Percentiles rank a stretch among this genome's conserved stretches.
Conservation (phyloP, 2,113 vertebrate species). For the Apaloderma vittatum region DNA sequence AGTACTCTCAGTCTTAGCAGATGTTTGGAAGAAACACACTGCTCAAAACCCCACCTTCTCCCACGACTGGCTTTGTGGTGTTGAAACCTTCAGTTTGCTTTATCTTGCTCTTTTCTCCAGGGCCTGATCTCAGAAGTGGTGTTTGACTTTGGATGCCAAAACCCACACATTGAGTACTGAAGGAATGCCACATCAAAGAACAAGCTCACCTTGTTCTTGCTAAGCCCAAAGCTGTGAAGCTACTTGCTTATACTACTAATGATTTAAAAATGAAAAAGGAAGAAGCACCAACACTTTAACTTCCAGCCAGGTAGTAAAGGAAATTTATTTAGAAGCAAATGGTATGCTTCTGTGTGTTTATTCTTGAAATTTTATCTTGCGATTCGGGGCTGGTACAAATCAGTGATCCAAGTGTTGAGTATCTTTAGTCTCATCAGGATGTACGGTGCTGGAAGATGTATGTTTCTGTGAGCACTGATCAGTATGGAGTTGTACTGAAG, state of each 20-base stretch:
- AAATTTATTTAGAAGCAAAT: neutral
- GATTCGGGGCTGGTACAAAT: neutral
- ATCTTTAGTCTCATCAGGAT: neutral
- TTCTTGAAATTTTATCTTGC: neutral
- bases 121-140: neutral
- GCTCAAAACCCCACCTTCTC: neutral
- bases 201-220: neutral
- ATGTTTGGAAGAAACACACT: neutral
- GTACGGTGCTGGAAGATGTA: fast-evolving
- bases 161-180: neutral
- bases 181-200: neutral
- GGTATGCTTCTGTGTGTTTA: neutral
- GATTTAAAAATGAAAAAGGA: neutral
- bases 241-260: neutral
- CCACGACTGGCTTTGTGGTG: neutral
- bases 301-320: neutral
- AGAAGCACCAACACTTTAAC: neutral
- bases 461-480: neutral
- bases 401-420: neutral
- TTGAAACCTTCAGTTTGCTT: neutral
- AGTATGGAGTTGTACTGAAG: neutral
- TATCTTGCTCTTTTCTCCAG: neutral
- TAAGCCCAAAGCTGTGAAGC: neutral
- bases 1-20: neutral
- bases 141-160: neutral